phyloP scores from a whole-genome alignment of 1,140 invertebrate genomes.

The Hyposmocoma kahamanoa region DNA sequence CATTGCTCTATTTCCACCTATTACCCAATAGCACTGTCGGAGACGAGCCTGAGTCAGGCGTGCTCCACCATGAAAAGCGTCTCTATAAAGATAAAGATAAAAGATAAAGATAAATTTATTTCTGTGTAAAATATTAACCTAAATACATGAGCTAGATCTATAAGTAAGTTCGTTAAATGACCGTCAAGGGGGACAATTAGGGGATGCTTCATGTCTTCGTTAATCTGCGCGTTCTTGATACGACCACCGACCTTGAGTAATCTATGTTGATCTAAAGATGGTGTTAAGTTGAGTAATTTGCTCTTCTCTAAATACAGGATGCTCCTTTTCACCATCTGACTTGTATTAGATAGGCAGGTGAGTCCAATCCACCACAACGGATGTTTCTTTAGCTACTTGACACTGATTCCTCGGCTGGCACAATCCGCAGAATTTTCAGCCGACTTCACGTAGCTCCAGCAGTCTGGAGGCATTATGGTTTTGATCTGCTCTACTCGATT shows the following conservation, averaged over 20 bases:
- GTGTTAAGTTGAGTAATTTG: background rate
- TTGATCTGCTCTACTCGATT: too few species aligned
- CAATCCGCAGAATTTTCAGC: background rate
- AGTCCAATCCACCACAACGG: background rate
- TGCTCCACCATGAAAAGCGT: conserved; percentile 15
- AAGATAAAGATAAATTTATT: too few species aligned
- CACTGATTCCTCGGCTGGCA: background rate
- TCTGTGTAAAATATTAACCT: too few species aligned
- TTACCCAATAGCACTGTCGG: conserved; percentile 24
- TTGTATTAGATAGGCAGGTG: background rate
- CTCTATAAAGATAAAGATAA: too few species aligned
- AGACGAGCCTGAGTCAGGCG: conserved; percentile 15
- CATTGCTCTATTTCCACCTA: conserved; percentile 15
- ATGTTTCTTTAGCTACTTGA: background rate
- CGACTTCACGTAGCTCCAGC: too few species aligned
- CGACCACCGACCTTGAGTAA: background rate
- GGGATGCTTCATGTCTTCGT: background rate
- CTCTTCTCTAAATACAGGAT: conserved; percentile 5
- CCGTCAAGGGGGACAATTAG: background rate
- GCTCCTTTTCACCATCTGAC: background rate
- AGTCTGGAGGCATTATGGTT: too few species aligned
- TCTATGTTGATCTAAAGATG: background rate
- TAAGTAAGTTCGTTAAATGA: conserved; percentile 1
- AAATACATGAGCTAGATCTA: conserved; percentile 5
- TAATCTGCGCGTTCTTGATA: background rate